Conservation (phyloP, 92 coral and sea anemone genomes). For the Umimayanthus kanabou region DNA sequence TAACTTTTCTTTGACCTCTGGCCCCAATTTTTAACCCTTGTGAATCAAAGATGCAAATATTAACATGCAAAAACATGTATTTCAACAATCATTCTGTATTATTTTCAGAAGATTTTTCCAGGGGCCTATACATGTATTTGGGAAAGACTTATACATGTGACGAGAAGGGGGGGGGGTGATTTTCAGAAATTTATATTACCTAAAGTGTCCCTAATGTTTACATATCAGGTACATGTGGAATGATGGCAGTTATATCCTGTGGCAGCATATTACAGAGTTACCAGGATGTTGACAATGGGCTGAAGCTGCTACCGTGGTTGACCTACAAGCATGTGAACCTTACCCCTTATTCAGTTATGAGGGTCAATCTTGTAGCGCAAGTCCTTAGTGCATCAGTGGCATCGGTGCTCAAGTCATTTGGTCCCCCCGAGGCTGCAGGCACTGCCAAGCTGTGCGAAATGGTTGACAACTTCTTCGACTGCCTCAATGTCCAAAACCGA, state of each 20-base stretch:
- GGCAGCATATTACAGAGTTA: conserved; percentile 63
- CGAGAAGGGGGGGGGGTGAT: neutral
- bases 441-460: conserved; percentile 65
- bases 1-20: no score
- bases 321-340: conserved; percentile 71
- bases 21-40: no score
- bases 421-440: conserved; percentile 58
- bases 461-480: conserved; percentile 70
- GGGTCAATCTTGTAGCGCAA: conserved; percentile 72
- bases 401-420: conserved; percentile 56
- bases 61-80: neutral
- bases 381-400: conserved; percentile 69
- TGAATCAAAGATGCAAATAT: no score
- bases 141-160: neutral
- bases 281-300: conserved; percentile 59
- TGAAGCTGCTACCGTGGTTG: conserved; percentile 62
- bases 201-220: neutral
- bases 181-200: neutral
- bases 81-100: neutral
- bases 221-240: conserved; percentile 59
- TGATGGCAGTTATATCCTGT: neutral
- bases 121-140: neutral
- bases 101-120: neutral
- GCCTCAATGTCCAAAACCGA: conserved; percentile 60
- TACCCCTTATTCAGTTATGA: conserved; percentile 49